Evolutionary conservation across 1,140 invertebrate genomes (phyloP), one percentile per base, ranked within the genome.

Genomic region (Scaptodrosophila lebanonensis): DNA sequence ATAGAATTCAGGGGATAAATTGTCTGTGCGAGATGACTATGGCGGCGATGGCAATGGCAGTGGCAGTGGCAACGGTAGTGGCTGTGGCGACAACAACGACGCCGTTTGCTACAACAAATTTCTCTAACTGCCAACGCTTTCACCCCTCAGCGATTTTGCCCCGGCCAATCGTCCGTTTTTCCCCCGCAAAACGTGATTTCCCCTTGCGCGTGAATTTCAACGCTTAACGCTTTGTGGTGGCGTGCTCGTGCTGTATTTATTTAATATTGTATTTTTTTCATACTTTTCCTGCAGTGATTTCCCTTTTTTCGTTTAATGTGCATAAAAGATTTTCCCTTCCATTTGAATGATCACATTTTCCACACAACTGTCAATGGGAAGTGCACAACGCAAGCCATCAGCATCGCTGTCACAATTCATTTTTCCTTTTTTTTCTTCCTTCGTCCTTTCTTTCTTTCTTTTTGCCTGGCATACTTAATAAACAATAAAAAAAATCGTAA

Each of bases 321-420:
- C 76, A 83, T 83, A 83, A 83, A 83, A 83, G 76, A 83, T 83
- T 83, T 83, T 83, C 67, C 40, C 50, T 83, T 83, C 77, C 71
- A 69, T 83, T 72, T 50, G 60, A 83, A 72, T 53, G 75, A 66
- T 35, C 75, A 82, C 69, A 82, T 82, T 82, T 82, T 82, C 75
- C 69, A 69, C 75, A 75, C 76, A 82, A 83, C 76, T 82, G 70
- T 82, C 76, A 66, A 79, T 69, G 50, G 56, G 40, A 58, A 42
- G 42, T 60, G 50, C 39, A 48, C 32, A 60, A 60, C 53, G 40
- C 29, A 57, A 35, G 43, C 43, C 54, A 77, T 67, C 39, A 64
- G 44, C 52, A 51, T 54, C 48, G 40, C 36, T 73, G 68, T 79
- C 67, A 72, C 53, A 79, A 71, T 77, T 79, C 38, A 82, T 75